Evolutionary conservation across 2,888 invertebrate genomes (phyloP), one percentile per base, ranked within the genome.

Genomic region (Trachelus tabidus): DNA sequence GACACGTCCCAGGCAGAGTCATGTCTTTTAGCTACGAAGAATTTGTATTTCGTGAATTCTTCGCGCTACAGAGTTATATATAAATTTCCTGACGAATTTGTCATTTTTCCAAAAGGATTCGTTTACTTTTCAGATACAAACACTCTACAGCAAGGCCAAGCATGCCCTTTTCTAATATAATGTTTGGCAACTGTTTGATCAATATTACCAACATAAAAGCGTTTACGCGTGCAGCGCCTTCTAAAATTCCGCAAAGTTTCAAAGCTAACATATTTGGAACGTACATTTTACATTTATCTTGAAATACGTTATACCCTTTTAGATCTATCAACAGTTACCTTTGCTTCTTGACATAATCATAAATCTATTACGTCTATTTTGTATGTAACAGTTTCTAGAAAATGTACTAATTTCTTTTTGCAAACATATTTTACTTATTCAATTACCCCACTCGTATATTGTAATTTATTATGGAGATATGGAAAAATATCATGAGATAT

Each of bases 401-500:
- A 23, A 23, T 23, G 9, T 23, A 23, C 9, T 56, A 6, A 37
- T 12, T 37, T 37, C 15, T 23, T 23, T 23, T 23, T 56, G 9
- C 23, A 56, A 23, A 9, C 23, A 23, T 56, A 56, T 56, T 56
- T 23, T 40, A 1, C 6, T 56, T 23, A 56, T 56, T 56, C 56
- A 23, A 23, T 56, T 23, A 23, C 2, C 23, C 9, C 23, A 23
- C 56, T 56, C 56, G 23, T 23, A 23, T 6, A 23, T 56, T 56
- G 23, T 56, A 23, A 56, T 15, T 56, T 56, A 23, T 56, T 6
- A 23, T 23, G 9, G 56, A 9, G 23, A 68, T 75, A 77, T 79
- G 69, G 31, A 77, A 77, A 76, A 71, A 37, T 75, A 81, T 23
- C 40, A 23, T 23, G 69, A 68, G 30, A 33, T 75, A 77, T 76